Evolutionary conservation across 2,797 vertebrate genomes (phyloP).

Genomic region (Gallirallus australis): DNA sequence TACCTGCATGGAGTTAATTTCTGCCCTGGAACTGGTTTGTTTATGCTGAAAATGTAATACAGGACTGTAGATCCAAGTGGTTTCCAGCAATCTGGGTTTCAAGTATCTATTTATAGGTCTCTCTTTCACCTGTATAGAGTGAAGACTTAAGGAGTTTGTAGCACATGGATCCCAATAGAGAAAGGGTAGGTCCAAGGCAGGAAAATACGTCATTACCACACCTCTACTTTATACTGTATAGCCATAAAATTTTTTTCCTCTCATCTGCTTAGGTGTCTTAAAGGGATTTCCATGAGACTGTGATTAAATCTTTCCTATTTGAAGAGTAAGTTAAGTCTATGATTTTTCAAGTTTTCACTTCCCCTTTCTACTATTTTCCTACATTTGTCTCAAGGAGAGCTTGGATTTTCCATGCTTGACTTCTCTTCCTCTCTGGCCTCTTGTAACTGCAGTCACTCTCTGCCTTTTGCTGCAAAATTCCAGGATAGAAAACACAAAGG

Average conservation of each 20-base stretch:
- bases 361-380: not conserved
- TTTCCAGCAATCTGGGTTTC: not conserved
- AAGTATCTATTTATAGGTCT: not conserved
- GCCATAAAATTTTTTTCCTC: not conserved
- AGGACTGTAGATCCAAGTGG: not conserved
- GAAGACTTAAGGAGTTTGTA: not conserved
- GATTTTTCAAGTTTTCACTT: not conserved
- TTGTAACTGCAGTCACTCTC: not conserved
- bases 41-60: not conserved
- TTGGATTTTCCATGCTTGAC: not conserved
- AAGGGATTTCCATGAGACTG: not conserved
- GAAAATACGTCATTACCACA: not conserved
- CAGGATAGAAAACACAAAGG: accelerated
- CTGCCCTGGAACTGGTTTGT: not conserved
- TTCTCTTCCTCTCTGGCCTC: not conserved
- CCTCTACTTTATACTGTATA: not conserved
- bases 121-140: not conserved
- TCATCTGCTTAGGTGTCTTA: not conserved
- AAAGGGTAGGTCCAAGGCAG: not conserved
- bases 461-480: not conserved
- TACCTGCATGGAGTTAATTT: not conserved
- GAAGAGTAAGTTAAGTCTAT: accelerated
- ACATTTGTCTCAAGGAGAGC: not conserved
- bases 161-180: not conserved
- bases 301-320: not conserved